A percentile compares a stretch with the other conserved stretches of the same genome.
Evolutionary conservation across 2,113 vertebrate genomes (phyloP).

Genomic region (Hydropotes inermis): DNA sequence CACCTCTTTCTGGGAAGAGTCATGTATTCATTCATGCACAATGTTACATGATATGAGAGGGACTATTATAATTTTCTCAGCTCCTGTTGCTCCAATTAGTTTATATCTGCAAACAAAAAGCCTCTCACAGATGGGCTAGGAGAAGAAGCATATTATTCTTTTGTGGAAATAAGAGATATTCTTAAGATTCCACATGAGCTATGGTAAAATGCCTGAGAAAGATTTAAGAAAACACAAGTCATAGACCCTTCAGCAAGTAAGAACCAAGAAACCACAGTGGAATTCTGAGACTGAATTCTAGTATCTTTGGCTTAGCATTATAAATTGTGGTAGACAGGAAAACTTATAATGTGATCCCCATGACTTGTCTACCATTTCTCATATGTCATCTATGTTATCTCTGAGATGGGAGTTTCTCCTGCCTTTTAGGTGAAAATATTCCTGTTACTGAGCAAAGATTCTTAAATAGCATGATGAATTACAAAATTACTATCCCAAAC

Average conservation of each 20-base stretch:
- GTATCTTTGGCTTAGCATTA: not conserved
- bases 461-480: not conserved
- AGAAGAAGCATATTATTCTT: not conserved
- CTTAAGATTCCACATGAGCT: not conserved
- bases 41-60: not conserved
- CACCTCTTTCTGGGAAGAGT: not conserved
- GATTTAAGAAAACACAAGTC: not conserved
- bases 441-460: not conserved
- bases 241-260: not conserved
- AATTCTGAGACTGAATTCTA: not conserved
- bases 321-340: not conserved
- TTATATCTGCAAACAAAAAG: not conserved
- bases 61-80: not conserved
- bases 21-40: not conserved
- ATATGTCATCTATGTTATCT: not conserved
- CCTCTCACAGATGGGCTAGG: not conserved
- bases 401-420: not conserved
- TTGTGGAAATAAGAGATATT: not conserved
- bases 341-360: not conserved
- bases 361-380: not conserved
- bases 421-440: not conserved
- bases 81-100: not conserved
- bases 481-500: not conserved
- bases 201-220: not conserved
- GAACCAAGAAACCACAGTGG: not conserved